A percentile compares a stretch with the other conserved stretches of the same genome.
Conservation (phyloP, 2,888 invertebrate species). For the Meloe dianella region DNA sequence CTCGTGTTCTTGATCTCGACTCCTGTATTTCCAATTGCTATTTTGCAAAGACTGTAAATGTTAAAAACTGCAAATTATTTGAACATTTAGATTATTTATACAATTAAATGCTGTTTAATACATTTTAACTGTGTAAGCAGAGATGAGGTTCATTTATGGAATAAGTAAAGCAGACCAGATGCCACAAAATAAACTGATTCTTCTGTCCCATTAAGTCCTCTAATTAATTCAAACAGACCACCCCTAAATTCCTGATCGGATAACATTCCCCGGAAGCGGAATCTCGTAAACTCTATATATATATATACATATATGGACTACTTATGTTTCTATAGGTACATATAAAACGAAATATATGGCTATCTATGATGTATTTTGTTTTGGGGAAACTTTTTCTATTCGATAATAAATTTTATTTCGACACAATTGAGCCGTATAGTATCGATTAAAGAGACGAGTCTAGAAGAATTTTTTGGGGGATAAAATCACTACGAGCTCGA, state of each 20-base stretch:
- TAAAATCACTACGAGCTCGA: not conserved
- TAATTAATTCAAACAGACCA: constrained; percentile 1
- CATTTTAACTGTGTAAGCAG: not conserved
- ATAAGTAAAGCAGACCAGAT: not conserved
- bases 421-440: constrained; percentile 26
- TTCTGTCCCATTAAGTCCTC: not conserved
- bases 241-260: not conserved
- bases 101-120: not conserved
- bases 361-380: not conserved
- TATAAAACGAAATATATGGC: not conserved
- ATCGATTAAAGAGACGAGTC: constrained; percentile 29
- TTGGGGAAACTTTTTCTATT: constrained; percentile 14
- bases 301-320: not conserved
- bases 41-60: no score
- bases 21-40: no score
- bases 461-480: constrained; percentile 20
- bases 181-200: not conserved
- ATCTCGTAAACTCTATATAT: not conserved
- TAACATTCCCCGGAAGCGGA: not conserved
- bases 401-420: constrained; percentile 27
- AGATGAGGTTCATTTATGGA: not conserved
- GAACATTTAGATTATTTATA: no score
- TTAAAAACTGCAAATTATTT: no score
- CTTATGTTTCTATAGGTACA: not conserved
- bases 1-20: no score